A percentile compares a stretch with the other conserved stretches of the same genome.
These are phyloP conservation scores for Pseudonaja textilis DNA, from an alignment of 2,113 vertebrate species.

Conservation along the genomic window DNA sequence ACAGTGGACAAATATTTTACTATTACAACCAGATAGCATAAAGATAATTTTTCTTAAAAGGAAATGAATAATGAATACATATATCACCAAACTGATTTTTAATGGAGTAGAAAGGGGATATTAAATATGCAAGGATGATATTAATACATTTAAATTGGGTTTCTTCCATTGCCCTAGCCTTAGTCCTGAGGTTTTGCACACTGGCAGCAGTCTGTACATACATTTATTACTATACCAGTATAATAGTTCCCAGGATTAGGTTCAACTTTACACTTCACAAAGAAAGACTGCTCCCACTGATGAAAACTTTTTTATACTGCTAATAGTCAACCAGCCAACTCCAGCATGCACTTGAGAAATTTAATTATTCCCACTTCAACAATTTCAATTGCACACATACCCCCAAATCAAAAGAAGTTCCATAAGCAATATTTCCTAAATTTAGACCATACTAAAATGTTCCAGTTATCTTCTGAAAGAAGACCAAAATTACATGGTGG, in stretches of 20 bases:
- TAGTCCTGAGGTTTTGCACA: background rate
- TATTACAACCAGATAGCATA: background rate
- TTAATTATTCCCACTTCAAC: background rate
- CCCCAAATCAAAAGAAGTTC: background rate
- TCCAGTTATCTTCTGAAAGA: background rate
- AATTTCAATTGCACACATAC: background rate
- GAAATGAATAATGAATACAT: background rate
- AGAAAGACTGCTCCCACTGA: background rate
- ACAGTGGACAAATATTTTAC: background rate
- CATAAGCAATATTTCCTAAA: background rate
- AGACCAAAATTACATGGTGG: background rate
- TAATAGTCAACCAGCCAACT: background rate
- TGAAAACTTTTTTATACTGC: background rate
- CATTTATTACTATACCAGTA: background rate
- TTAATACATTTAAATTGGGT: background rate
- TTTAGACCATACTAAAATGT: background rate
- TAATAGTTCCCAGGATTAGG: background rate
- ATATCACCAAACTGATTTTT: background rate
- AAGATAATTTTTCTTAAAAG: background rate
- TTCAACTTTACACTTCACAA: background rate
- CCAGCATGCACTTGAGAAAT: background rate
- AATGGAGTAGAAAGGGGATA: background rate
- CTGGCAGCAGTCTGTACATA: background rate
- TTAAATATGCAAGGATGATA: background rate
- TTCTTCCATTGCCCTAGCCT: background rate